These are phyloP conservation scores for Lytechinus variegatus DNA, from an alignment of 35 echinoderm and acorn worm species.

Conservation along the genomic window DNA sequence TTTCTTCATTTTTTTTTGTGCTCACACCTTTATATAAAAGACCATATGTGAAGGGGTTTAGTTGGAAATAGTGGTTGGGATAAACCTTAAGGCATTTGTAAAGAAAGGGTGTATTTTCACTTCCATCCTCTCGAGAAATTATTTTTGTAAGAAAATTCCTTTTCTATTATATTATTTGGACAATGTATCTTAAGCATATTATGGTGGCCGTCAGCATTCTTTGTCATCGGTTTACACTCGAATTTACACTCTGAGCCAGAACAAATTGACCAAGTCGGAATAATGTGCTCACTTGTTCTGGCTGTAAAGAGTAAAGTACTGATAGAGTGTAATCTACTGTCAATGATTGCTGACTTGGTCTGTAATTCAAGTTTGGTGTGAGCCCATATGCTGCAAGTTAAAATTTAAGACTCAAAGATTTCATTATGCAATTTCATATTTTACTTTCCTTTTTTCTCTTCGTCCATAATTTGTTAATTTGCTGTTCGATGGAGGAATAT, in stretches of 20 bases:
- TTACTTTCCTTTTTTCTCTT: neutral
- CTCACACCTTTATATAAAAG: neutral
- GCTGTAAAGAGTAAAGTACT: no score
- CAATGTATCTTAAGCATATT: neutral
- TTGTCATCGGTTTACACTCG: no score
- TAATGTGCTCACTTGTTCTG: no score
- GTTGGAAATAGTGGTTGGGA: neutral
- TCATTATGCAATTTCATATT: slow-evolving; percentile 13
- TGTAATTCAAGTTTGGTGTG: no score
- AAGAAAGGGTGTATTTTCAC: neutral
- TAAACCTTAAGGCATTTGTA: neutral
- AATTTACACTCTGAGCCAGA: no score
- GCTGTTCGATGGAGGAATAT: neutral
- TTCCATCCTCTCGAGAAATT: neutral
- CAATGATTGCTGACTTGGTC: no score
- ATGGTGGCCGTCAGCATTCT: no score
- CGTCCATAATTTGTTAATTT: neutral
- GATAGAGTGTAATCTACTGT: no score
- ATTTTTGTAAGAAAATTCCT: neutral
- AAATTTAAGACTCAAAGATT: neutral
- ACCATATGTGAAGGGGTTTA: neutral
- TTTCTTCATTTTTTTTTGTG: neutral
- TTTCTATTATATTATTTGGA: neutral
- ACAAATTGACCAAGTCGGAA: no score
- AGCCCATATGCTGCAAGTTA: slow-evolving; percentile 1